Conservation (phyloP, 2,888 invertebrate species). For the Acleris sparsana region DNA sequence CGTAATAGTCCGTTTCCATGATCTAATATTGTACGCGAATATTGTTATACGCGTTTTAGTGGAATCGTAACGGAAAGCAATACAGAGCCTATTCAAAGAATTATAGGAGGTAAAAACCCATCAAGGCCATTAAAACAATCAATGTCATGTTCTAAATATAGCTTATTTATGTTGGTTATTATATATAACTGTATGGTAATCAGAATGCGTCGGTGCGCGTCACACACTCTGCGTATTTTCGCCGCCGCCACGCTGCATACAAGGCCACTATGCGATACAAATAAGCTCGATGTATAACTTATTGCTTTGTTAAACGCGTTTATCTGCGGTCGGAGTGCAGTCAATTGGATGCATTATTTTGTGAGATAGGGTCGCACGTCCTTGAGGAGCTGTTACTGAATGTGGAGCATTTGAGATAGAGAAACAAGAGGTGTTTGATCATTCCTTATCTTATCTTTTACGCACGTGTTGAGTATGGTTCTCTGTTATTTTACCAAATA, state of each 20-base stretch:
- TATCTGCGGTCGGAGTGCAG: slow-evolving; percentile 39
- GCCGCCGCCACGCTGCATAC: slow-evolving; percentile 9
- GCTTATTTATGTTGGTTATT: too few species aligned
- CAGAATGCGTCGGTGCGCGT: background rate
- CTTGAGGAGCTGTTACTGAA: slow-evolving; percentile 51
- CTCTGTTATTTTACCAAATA: slow-evolving; percentile 4
- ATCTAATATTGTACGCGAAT: too few species aligned
- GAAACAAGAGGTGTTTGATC: slow-evolving; percentile 25
- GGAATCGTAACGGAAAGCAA: too few species aligned
- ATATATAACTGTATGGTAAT: background rate
- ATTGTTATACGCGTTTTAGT: too few species aligned
- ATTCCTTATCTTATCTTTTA: slow-evolving; percentile 26
- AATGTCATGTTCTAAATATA: too few species aligned
- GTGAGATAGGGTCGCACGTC: slow-evolving; percentile 44
- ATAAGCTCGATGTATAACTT: slow-evolving; percentile 34
- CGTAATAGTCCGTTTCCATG: too few species aligned
- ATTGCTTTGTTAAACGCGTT: slow-evolving; percentile 35
- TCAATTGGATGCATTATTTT: slow-evolving; percentile 41
- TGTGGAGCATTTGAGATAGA: slow-evolving; percentile 40
- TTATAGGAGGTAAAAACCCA: too few species aligned
- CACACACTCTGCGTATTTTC: slow-evolving; percentile 12
- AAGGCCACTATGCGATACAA: slow-evolving; percentile 29
- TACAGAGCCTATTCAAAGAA: too few species aligned
- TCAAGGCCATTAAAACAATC: too few species aligned
- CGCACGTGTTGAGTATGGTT: slow-evolving; percentile 20